These are phyloP conservation scores for Homalodisca vitripennis DNA, from an alignment of 1,140 invertebrate genomes.

Conservation along the genomic window DNA sequence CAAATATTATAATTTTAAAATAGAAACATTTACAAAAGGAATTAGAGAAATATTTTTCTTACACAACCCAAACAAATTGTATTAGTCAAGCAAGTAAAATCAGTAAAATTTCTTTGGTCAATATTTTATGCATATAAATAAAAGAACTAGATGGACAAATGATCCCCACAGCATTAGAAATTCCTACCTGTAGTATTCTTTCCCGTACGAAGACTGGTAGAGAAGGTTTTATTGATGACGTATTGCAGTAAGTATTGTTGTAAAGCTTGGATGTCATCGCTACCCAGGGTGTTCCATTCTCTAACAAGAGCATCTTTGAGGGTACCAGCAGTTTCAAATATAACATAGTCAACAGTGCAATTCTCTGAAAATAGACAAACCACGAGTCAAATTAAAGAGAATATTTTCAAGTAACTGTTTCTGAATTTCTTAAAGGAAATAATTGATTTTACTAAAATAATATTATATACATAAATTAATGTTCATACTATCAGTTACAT, in stretches of 20 bases:
- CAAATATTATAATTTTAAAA: too few relatives aligned
- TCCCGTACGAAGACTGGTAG: conserved; percentile 62
- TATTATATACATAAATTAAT: neutral
- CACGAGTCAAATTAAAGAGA: neutral
- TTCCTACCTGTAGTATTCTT: conserved; percentile 63
- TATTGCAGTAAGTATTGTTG: conserved; percentile 77
- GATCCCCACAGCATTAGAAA: too few relatives aligned
- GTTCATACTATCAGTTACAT: neutral
- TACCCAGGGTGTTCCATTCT: conserved; percentile 72
- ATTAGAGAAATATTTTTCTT: too few relatives aligned
- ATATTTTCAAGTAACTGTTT: neutral
- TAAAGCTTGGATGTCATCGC: conserved; percentile 67
- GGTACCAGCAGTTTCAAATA: conserved; percentile 84
- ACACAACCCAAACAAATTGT: too few relatives aligned
- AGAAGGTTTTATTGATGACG: conserved; percentile 63
- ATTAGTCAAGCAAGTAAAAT: too few relatives aligned
- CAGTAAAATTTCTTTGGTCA: too few relatives aligned
- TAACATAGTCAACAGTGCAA: conserved; percentile 74
- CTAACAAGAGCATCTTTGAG: conserved; percentile 78
- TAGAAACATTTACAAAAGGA: too few relatives aligned
- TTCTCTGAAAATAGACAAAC: conserved; percentile 56
- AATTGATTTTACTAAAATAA: neutral
- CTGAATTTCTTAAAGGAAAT: neutral
- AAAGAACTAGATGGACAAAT: too few relatives aligned
- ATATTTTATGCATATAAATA: too few relatives aligned